Conservation (phyloP, 2,888 invertebrate genomes). For the Ennomos erosarius region DNA sequence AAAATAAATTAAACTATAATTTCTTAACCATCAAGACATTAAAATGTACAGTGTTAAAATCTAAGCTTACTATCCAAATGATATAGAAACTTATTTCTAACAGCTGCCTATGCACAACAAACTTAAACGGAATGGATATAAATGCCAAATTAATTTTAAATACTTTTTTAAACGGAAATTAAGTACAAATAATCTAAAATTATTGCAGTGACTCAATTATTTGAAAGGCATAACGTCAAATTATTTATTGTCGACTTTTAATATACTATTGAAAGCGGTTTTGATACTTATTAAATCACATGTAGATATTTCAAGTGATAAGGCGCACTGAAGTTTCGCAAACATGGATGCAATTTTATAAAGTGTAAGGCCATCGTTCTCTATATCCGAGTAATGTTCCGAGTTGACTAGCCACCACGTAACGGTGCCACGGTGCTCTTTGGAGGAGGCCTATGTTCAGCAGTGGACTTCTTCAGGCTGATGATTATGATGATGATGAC, state of each 20-base stretch:
- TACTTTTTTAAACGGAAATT: slow-evolving; percentile 1
- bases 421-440: no score
- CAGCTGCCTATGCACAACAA: slow-evolving; percentile 58
- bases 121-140: slow-evolving; percentile 50
- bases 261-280: slow-evolving; percentile 2
- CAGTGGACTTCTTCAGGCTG: no score
- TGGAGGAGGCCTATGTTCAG: no score
- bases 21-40: slow-evolving; percentile 2
- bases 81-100: slow-evolving; percentile 25
- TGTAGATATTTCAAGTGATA: background rate
- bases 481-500: no score
- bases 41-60: slow-evolving; percentile 11
- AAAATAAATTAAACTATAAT: background rate
- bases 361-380: no score
- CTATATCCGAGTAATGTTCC: no score
- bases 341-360: no score
- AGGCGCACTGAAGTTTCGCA: no score
- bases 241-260: slow-evolving; percentile 21
- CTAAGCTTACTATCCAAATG: slow-evolving; percentile 17
- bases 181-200: slow-evolving; percentile 15
- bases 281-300: slow-evolving; percentile 6
- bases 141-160: slow-evolving; percentile 32
- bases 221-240: slow-evolving; percentile 3
- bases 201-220: slow-evolving; percentile 5
- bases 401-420: no score